Evolutionary conservation across 2,113 vertebrate genomes (phyloP).

Genomic region (Dryoscopus gambensis): DNA sequence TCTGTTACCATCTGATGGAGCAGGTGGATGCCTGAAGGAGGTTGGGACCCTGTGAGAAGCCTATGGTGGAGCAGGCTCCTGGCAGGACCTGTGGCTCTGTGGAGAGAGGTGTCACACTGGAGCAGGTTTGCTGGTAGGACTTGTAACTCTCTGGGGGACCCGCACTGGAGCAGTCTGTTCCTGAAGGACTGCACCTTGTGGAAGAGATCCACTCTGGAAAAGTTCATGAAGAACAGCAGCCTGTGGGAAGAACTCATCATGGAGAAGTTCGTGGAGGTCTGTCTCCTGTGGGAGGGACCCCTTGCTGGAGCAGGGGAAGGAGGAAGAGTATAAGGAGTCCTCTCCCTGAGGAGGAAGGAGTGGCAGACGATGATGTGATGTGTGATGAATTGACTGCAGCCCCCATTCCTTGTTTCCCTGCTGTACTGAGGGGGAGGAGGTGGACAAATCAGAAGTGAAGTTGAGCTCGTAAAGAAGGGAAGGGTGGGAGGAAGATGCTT

Average conservation of each 20-base stretch:
- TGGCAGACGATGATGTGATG: accelerated
- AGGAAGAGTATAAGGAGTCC: not conserved
- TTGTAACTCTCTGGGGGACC: not conserved
- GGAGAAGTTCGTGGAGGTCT: not conserved
- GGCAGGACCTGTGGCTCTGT: not conserved
- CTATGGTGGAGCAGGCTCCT: not conserved
- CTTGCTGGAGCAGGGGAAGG: not conserved
- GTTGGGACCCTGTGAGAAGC: not conserved
- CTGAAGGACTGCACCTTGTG: not conserved
- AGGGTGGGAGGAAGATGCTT: not conserved
- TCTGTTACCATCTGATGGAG: not conserved
- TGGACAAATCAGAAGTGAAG: not conserved
- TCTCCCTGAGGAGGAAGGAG: not conserved
- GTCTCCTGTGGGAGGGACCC: not conserved
- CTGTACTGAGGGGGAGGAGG: not conserved
- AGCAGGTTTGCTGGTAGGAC: not conserved
- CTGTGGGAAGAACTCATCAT: not conserved
- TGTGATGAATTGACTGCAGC: not conserved
- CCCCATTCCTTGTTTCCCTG: not conserved
- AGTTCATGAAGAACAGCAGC: not conserved
- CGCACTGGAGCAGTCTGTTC: not conserved
- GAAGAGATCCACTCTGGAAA: not conserved
- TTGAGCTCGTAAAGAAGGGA: not conserved
- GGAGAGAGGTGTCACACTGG: not conserved
- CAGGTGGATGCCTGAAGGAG: not conserved